Base-by-base conservation (phyloP, 2,113 vertebrate genomes). In the Microcebus tavaratra region DNA sequence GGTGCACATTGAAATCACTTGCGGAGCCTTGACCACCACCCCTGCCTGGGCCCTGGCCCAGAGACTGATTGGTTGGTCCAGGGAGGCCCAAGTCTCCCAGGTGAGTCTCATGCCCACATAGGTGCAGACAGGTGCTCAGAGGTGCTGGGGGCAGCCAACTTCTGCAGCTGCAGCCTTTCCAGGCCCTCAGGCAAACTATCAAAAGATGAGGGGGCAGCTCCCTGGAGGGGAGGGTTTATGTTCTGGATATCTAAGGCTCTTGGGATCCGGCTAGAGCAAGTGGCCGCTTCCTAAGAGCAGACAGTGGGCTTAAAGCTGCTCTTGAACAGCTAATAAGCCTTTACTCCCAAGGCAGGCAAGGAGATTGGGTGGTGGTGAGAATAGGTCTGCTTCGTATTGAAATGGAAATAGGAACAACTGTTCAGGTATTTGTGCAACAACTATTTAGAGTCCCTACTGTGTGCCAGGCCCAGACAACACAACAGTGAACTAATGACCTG, bases 361-460 rank as follows among this genome's bases (percentile, higher is more conserved):
- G 50, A 53, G 88, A 27, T 5, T 34, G 39, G 34, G 9, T 23
- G 23, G 9, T 23, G 23, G 6, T 48, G 75, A 91, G 93, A 79
- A 72, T 2, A 14, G 48, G 21, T 79, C 65, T 80, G 42, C 12
- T 88, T 45, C 1, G 1, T n/a, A 81, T 5, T 17, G 23, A 63
- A 91, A 42, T 18, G 34, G 59, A 95, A 95, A 94, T 27, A 34
- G 59, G 21, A 88, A 89, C 5, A 68, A 48, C 68, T 11, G 36
- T 34, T 67, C 42, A 82, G 53, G 27, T 50, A 17, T 80, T 45
- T 55, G n/a, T 61, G 34, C 7, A 70, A 50, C 29, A 91, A 75
- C 34, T 80, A 61, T 29, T 89, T 70, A 39, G 53, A 59, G 68
- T 70, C 8, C 31, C 68, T 50, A 36, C 31, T 29, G 4, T 68